Evolutionary conservation across 2,797 vertebrate genomes (phyloP), one percentile per base, ranked within the genome.

Genomic region (Australoheros facetus): DNA sequence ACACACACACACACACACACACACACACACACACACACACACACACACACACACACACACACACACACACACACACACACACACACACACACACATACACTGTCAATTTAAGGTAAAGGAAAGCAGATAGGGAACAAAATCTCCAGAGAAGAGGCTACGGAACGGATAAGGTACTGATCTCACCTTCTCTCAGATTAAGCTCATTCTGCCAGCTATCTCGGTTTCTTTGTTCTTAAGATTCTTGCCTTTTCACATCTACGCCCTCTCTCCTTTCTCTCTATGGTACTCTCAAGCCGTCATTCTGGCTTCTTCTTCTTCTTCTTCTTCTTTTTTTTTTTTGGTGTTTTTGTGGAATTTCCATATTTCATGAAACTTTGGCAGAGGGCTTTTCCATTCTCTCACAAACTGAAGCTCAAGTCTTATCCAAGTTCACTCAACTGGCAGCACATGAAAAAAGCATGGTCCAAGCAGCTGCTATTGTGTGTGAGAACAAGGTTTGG

Each of bases 331-430:
- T 62, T 42, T 34, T 48, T 19, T 58, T 58, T 70, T 8, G 2
- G 12, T 78, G 21, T 76, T 81, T 77, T 66, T 77, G 59, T 39
- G 58, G 84, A 81, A 82, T 85, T 77, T 84, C 82, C 83, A 71
- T 81, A 42, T 56, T 60, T 86, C 76, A 80, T 87, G 75, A 81
- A 64, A 84, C 62, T 64, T 85, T 89, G 87, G 86, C 83, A 66
- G 60, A 37, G 7, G 39, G 45, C 57, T 83, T 88, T 90, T 85
- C 85, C 86, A 79, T 82, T 87, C 73, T 60, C 71, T 82, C 85
- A 82, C 62, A 79, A 74, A 71, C 71, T 53, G 57, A 51, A 51
- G 48, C 73, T 79, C 53, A 30, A 34, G 10, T 48, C 71, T 79
- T 11, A 8, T 58, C 81, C n/a, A 28, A 9, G 76, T 81, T 71